phyloP scores from a whole-genome alignment of 1,140 invertebrate genomes.

The Nasonia longicornis region DNA sequence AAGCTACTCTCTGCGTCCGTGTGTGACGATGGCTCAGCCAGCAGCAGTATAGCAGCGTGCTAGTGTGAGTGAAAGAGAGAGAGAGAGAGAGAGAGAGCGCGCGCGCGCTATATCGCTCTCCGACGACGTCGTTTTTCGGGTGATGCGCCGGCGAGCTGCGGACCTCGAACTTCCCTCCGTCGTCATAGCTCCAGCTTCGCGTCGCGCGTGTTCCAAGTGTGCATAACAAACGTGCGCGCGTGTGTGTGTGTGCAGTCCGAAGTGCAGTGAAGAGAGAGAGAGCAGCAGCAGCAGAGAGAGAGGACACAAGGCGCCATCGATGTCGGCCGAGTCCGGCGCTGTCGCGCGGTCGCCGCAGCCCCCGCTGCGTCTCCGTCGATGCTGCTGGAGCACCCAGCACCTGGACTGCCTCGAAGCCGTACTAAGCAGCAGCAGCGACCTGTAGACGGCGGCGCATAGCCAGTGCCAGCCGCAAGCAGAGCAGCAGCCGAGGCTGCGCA shows the following conservation, averaged over 20 bases:
- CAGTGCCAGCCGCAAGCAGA: constrained; percentile 28
- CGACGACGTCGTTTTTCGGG: not conserved
- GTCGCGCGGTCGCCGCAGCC: constrained; percentile 25
- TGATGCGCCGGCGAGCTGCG: not conserved
- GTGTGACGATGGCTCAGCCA: not conserved
- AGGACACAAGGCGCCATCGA: constrained; percentile 39
- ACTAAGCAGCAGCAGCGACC: constrained; percentile 19
- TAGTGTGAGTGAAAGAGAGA: not conserved
- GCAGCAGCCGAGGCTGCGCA: constrained; percentile 26
- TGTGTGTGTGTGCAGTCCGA: not conserved
- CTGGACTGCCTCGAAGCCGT: not conserved
- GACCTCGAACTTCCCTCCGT: not conserved
- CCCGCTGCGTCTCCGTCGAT: constrained; percentile 32
- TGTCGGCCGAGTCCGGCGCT: constrained; percentile 42
- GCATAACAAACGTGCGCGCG: not conserved
- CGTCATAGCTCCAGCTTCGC: not conserved
- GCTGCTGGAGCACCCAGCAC: constrained; percentile 9
- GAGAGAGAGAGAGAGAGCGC: not conserved
- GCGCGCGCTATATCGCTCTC: constrained; percentile 9
- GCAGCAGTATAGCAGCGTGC: not conserved
- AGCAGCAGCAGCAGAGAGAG: not conserved
- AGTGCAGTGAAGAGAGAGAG: not conserved
- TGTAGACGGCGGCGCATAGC: constrained; percentile 38
- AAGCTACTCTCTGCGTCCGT: constrained; percentile 5
- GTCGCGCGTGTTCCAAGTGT: not conserved